These are phyloP conservation scores for Leucania comma DNA, from an alignment of 2,888 invertebrate species.

Conservation along the genomic window DNA sequence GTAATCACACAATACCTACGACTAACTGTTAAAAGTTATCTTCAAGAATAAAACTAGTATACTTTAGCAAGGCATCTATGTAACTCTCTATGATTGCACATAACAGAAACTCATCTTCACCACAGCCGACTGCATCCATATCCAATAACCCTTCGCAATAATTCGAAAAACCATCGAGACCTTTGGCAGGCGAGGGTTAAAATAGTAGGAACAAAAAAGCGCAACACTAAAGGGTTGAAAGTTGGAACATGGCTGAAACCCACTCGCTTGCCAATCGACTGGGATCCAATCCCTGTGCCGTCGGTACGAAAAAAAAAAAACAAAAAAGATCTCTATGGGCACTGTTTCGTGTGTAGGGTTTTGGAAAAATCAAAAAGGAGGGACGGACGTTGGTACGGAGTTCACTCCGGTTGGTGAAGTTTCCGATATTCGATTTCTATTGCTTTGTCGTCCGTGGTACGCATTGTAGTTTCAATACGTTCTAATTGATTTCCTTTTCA, in stretches of 20 bases:
- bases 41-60: too few species aligned
- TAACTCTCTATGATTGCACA: not conserved
- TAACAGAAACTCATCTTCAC: not conserved
- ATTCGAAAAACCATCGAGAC: conserved; percentile 14
- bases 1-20: too few species aligned
- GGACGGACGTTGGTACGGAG: conserved; percentile 4
- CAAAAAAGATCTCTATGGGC: conserved; percentile 3
- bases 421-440: conserved; percentile 16
- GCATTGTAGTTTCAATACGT: not conserved
- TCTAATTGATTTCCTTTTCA: not conserved
- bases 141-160: conserved; percentile 33
- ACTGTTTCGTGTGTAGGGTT: conserved; percentile 15
- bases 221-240: conserved; percentile 47
- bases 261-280: conserved; percentile 55
- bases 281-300: conserved; percentile 40
- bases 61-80: not conserved
- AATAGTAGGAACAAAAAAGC: conserved; percentile 46
- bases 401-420: conserved; percentile 8
- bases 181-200: conserved; percentile 15
- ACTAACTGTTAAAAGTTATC: too few species aligned
- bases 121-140: conserved; percentile 7
- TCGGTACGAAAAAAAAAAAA: conserved; percentile 28
- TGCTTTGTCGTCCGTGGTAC: not conserved
- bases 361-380: conserved; percentile 15
- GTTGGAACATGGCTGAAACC: conserved; percentile 46